These are phyloP conservation scores for Ommatoiulus sabulosus DNA, from an alignment of 2,888 invertebrate genomes.

Conservation along the genomic window DNA sequence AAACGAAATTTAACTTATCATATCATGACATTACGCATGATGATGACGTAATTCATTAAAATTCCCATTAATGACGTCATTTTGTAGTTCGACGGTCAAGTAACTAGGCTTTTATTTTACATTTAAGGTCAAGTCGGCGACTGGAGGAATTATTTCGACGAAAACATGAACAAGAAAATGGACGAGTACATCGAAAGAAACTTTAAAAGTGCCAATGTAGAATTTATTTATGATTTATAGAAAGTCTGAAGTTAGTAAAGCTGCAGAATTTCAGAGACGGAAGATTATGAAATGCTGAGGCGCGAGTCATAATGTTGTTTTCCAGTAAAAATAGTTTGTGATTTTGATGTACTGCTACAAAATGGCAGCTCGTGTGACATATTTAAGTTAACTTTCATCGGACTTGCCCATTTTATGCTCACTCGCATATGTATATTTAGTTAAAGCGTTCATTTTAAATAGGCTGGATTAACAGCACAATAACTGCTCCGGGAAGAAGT, in stretches of 20 bases:
- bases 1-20: too few species aligned
- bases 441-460: background rate
- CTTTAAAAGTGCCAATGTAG: conserved; percentile 31
- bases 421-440: background rate
- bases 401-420: background rate
- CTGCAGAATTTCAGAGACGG: background rate
- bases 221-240: conserved; percentile 55
- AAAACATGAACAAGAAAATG: conserved; percentile 54
- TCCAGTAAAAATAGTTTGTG: background rate
- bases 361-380: background rate
- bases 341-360: background rate
- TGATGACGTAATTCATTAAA: too few species aligned
- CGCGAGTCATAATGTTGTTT: background rate
- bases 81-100: too few species aligned
- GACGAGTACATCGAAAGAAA: conserved; percentile 51
- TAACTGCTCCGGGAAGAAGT: background rate
- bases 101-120: too few species aligned
- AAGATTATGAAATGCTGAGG: background rate
- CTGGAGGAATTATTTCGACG: conserved; percentile 58
- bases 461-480: background rate
- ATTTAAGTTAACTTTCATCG: background rate
- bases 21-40: too few species aligned
- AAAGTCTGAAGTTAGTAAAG: background rate
- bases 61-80: too few species aligned
- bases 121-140: conserved; percentile 58